These are phyloP conservation scores for Fragum sueziense DNA, from an alignment of 2,888 invertebrate genomes.

Conservation along the genomic window DNA sequence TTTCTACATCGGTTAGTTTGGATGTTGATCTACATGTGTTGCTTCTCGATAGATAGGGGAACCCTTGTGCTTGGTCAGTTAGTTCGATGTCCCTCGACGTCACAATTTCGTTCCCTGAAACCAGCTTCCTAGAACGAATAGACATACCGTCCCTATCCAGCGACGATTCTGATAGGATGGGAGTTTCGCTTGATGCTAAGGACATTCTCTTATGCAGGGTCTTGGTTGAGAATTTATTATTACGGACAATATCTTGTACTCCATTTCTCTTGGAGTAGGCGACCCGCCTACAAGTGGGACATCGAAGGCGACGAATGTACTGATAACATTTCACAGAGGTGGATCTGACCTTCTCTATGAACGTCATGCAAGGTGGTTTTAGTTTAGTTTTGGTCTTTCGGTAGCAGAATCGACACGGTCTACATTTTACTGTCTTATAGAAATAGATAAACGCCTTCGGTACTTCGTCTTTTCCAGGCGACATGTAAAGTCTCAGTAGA, in stretches of 20 bases:
- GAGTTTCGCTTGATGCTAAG: neutral
- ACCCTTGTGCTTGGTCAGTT: neutral
- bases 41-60: neutral
- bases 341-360: neutral
- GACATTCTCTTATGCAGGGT: neutral
- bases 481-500: slow-evolving; percentile 40
- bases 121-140: neutral
- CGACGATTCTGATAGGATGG: neutral
- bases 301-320: neutral
- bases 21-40: neutral
- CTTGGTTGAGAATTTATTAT: neutral
- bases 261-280: neutral
- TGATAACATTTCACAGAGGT: neutral
- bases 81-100: neutral
- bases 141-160: slow-evolving; percentile 1
- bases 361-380: slow-evolving; percentile 4
- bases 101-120: neutral
- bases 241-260: neutral
- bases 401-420: slow-evolving; percentile 26
- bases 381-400: slow-evolving; percentile 14
- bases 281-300: neutral
- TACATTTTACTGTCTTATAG: slow-evolving; percentile 41
- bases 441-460: slow-evolving; percentile 38
- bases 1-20: neutral
- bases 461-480: slow-evolving; percentile 34